Evolutionary conservation across 2,888 invertebrate species (phyloP).

Genomic region (Brachypterus glaber): DNA sequence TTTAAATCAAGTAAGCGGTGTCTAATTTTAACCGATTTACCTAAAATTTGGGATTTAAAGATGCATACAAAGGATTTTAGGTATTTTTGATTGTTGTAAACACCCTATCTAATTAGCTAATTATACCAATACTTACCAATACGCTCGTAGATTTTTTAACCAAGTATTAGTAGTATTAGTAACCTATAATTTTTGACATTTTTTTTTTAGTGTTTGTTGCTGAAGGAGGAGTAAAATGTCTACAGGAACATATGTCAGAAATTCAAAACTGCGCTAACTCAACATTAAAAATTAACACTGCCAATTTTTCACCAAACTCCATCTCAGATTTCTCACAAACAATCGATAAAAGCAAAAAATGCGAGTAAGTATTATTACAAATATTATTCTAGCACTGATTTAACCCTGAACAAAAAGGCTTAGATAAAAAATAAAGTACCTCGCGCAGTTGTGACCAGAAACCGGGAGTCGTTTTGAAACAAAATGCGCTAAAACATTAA

Average conservation of each 20-base stretch:
- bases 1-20: no score
- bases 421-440: no score
- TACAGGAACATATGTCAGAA: conserved; percentile 45
- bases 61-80: not conserved
- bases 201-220: conserved; percentile 45
- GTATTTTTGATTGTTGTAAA: not conserved
- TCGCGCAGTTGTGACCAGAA: no score
- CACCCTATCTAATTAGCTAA: not conserved
- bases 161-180: no score
- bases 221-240: conserved; percentile 46
- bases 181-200: no score
- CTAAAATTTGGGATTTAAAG: not conserved
- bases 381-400: no score
- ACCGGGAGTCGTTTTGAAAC: no score
- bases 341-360: conserved; percentile 50
- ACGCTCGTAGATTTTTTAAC: no score
- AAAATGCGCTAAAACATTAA: no score
- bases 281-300: conserved; percentile 47
- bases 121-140: no score
- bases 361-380: conserved; percentile 43
- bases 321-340: conserved; percentile 53
- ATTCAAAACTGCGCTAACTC: conserved; percentile 56
- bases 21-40: no score
- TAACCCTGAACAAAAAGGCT: no score
- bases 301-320: conserved; percentile 36